Base-by-base conservation (phyloP, 2,888 invertebrate species). In the Parnassius orleans region DNA sequence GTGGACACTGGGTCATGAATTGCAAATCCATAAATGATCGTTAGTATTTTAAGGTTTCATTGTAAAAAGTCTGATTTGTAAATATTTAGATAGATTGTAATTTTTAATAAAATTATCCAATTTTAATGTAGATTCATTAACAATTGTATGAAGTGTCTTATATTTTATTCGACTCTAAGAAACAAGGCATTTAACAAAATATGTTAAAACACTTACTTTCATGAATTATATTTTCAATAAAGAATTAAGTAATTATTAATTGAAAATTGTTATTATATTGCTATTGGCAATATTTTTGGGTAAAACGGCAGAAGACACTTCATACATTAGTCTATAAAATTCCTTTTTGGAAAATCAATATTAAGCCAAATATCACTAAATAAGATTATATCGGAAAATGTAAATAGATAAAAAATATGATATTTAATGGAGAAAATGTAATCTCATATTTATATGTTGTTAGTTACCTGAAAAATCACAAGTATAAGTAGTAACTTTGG, bases 321-420 rank as follows among this genome's bases (percentile, higher is more conserved):
- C 68, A 74, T 70, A 69, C 65, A 69, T 57, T 71, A 66, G 70
- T 68, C 33, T 67, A 71, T 46, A 11, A 48, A 71, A 73, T 74
- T 80, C 78, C 77, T 69, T 63, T 58, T 66, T 64, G 66, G 76
- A 73, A 74, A 77, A 80, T 74, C 67, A 76, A 81, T 79, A 77
- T 81, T 76, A 86, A 86, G 81, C 90, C 90, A 89, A 89, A 89
- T 87, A 88, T 86, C 85, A 84, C 81, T 84, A 80, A 79, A 79
- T 76, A 79, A 77, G 72, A 78, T 76, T 79, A 76, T 76, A 82
- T 76, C 74, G 76, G 68, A 69, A 76, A 75, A 69, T 78, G 73
- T 79, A 81, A 71, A 79, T 79, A 72, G 2, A 72, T 77, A 78
- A 70, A 58, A 71, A 68, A 64, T 65, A 66, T 69, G 63, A 69